Conservation (phyloP, 2,797 vertebrate species). For the Leptodactylus fallax region DNA sequence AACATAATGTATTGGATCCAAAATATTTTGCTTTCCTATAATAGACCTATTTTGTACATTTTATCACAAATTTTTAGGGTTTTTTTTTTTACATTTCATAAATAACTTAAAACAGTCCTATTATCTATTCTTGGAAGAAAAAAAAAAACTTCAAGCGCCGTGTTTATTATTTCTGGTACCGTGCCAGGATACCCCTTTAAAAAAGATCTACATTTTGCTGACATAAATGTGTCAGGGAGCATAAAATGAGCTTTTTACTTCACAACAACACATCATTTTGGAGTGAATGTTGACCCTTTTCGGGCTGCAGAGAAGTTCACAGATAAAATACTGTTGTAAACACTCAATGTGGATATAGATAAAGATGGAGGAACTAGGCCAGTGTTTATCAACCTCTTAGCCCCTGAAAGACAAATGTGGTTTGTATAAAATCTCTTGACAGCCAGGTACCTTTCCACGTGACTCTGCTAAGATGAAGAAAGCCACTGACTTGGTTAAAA, state of each 20-base stretch:
- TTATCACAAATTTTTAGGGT: not conserved
- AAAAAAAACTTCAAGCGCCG: not conserved
- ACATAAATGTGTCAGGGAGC: constrained; percentile 62
- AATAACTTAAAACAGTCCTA: constrained; percentile 28
- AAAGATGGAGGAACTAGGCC: constrained; percentile 47
- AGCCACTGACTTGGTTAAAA: not conserved
- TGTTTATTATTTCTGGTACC: constrained; percentile 52
- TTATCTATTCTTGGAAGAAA: not conserved
- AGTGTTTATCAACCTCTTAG: constrained; percentile 58
- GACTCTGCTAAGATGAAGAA: not conserved
- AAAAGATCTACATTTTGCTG: constrained; percentile 55
- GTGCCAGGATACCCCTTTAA: constrained; percentile 47
- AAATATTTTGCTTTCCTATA: not conserved
- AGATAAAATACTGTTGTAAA: constrained; percentile 63
- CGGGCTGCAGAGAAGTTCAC: constrained; percentile 48
- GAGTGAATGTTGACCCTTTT: constrained; percentile 60
- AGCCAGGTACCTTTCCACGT: constrained; percentile 35
- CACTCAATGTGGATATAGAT: constrained; percentile 57
- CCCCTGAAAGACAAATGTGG: constrained; percentile 57
- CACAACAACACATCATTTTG: constrained; percentile 58
- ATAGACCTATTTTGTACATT: not conserved
- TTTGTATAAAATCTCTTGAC: constrained; percentile 42
- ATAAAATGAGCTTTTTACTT: constrained; percentile 54
- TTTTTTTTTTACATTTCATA: constrained; percentile 20
- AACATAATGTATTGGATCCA: accelerated